Evolutionary conservation across 2,113 vertebrate species (phyloP).

Genomic region (Mustelus asterias): DNA sequence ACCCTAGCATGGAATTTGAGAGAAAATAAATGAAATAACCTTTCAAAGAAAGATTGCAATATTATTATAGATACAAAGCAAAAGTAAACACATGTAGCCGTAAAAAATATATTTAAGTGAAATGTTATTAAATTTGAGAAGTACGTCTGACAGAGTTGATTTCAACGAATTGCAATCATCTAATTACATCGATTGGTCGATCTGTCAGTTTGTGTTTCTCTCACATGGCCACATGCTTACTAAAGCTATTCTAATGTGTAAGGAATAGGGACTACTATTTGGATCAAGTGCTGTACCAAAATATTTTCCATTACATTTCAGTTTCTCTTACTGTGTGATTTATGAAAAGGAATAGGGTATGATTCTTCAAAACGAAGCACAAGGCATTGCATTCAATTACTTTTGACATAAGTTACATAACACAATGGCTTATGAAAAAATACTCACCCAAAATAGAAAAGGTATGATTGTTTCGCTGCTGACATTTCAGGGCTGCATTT

Average conservation of each 20-base stretch:
- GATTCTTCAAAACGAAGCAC: not conserved
- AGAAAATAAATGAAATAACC: not conserved
- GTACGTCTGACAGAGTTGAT: not conserved
- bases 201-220: not conserved
- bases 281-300: not conserved
- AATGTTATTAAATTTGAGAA: not conserved
- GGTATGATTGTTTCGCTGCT: not conserved
- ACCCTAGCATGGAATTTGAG: not conserved
- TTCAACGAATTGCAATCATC: not conserved
- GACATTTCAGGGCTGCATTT: not conserved
- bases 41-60: no score
- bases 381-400: not conserved
- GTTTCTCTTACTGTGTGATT: not conserved
- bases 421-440: not conserved
- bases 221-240: not conserved
- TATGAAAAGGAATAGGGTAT: not conserved
- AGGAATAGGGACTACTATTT: not conserved
- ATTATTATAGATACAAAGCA: not conserved
- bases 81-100: not conserved
- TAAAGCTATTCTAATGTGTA: not conserved
- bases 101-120: not conserved
- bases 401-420: constrained; percentile 19
- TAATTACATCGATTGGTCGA: not conserved
- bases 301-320: not conserved
- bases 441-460: not conserved